Evolutionary conservation across 2,888 invertebrate species (phyloP).

Genomic region (Drosophila silvestris): DNA sequence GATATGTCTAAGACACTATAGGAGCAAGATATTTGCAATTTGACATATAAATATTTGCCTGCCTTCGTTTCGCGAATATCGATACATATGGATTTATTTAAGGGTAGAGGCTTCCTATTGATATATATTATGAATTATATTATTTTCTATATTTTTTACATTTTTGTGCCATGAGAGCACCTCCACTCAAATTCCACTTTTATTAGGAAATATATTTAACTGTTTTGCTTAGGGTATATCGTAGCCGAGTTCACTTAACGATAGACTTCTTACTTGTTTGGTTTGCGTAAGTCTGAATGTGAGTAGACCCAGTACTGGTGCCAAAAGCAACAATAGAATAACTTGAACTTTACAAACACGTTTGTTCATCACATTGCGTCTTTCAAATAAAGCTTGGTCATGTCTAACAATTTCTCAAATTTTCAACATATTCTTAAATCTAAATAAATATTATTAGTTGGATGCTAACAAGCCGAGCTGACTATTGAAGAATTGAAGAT

Average conservation of each 20-base stretch:
- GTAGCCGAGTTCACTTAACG: neutral
- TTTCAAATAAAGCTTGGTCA: slow-evolving; percentile 1
- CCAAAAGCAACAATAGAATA: slow-evolving; percentile 23
- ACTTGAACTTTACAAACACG: slow-evolving; percentile 23
- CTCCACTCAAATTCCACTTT: neutral
- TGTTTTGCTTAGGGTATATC: neutral
- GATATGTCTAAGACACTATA: neutral
- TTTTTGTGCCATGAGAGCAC: neutral
- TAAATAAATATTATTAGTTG: neutral
- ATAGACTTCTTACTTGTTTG: neutral
- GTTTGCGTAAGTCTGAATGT: slow-evolving; percentile 3
- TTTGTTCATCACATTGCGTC: slow-evolving; percentile 16
- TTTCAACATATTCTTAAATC: neutral
- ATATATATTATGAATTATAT: neutral
- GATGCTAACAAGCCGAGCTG: neutral
- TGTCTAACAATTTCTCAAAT: neutral
- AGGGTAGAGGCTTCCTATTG: neutral
- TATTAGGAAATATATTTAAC: neutral
- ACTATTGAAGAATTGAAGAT: neutral
- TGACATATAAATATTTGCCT: neutral
- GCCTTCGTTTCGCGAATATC: neutral
- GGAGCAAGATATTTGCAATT: neutral
- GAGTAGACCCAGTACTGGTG: slow-evolving; percentile 11
- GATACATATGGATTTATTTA: neutral
- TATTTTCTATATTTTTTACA: neutral